Percentiles rank a stretch among this genome's conserved stretches.
phyloP scores from a whole-genome alignment of 1,140 invertebrate genomes.

The Macrosteles quadrilineatus region DNA sequence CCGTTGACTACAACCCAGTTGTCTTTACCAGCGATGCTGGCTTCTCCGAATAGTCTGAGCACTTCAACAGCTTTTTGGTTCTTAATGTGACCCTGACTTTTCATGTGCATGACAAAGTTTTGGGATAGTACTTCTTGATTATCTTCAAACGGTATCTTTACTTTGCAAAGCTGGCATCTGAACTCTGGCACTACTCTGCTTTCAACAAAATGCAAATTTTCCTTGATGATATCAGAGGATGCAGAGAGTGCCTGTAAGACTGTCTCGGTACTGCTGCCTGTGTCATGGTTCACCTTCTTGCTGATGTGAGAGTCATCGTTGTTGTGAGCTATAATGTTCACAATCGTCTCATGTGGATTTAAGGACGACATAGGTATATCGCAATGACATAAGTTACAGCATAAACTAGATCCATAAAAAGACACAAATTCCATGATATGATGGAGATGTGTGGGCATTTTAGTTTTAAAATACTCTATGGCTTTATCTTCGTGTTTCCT shows the following conservation, averaged over 20 bases:
- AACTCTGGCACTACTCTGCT: background rate
- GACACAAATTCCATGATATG: background rate
- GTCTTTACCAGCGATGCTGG: background rate
- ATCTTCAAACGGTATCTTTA: background rate
- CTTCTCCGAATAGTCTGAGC: background rate
- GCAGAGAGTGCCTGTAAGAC: background rate
- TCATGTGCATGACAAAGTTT: background rate
- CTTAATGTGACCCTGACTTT: background rate
- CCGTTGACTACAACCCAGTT: background rate
- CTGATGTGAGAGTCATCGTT: background rate
- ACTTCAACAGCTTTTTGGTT: background rate
- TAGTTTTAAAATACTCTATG: background rate
- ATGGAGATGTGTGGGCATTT: background rate
- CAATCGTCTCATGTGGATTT: background rate
- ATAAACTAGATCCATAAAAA: constrained; percentile 7
- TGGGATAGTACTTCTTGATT: background rate
- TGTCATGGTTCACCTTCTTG: background rate
- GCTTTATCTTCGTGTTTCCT: background rate
- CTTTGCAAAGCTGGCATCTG: background rate
- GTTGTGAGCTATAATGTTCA: constrained; percentile 11
- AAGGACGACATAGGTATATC: background rate
- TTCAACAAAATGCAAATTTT: background rate
- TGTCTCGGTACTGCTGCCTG: background rate
- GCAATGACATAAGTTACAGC: background rate
- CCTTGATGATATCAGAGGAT: background rate